These are phyloP conservation scores for Dendrocincla tyrannina DNA, from an alignment of 2,797 vertebrate genomes.

Conservation along the genomic window DNA sequence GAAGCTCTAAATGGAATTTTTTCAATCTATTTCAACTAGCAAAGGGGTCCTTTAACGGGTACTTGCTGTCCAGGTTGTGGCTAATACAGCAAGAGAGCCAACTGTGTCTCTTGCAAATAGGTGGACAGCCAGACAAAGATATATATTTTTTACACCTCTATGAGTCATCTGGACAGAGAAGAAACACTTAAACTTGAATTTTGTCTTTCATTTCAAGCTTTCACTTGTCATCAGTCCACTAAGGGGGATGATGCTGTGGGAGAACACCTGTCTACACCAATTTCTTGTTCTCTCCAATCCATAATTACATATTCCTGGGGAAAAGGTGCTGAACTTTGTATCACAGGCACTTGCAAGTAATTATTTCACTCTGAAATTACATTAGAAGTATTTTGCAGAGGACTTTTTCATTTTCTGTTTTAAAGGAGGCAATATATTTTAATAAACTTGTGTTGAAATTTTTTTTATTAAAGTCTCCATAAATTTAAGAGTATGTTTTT, in stretches of 20 bases:
- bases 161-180: background rate
- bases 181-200: background rate
- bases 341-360: background rate
- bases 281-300: background rate
- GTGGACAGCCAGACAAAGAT: background rate
- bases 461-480: background rate
- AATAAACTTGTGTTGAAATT: background rate
- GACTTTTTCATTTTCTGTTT: background rate
- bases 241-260: background rate
- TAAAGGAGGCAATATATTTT: background rate
- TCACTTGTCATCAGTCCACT: background rate
- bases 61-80: background rate
- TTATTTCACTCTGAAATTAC: background rate
- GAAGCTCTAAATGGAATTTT: background rate
- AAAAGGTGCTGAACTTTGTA: conserved; percentile 6
- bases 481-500: background rate
- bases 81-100: background rate
- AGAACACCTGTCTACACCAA: conserved; percentile 14
- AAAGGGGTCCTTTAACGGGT: background rate
- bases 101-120: background rate
- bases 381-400: background rate
- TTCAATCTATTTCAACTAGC: background rate
- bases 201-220: background rate
- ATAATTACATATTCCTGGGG: background rate
- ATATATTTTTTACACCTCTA: background rate